Percentiles rank a stretch among this genome's conserved stretches.
Evolutionary conservation across 92 coral and sea anemone genomes (phyloP).

Genomic region (Phymanthus crucifer): DNA sequence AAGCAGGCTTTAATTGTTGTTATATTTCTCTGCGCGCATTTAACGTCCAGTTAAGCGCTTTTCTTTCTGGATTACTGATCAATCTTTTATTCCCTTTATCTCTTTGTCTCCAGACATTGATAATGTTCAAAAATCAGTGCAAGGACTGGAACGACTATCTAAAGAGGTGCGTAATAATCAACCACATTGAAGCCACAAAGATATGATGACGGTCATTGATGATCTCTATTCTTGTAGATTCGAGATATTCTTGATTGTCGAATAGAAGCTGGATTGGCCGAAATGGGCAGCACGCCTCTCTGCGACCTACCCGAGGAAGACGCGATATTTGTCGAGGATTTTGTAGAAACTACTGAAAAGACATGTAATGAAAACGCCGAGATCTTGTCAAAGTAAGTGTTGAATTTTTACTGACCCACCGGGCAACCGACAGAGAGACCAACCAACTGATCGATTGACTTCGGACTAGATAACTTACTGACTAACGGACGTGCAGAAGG

Average conservation of each 20-base stretch:
- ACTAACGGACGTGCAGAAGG: not conserved
- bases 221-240: conserved; percentile 36
- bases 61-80: not conserved
- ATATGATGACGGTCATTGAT: not conserved
- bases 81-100: not conserved
- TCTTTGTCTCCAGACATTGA: conserved; percentile 71
- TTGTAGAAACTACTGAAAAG: conserved; percentile 72
- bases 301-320: conserved; percentile 95
- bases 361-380: conserved; percentile 77
- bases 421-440: too few species aligned
- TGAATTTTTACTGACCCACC: not conserved
- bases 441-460: too few species aligned
- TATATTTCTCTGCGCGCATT: not conserved
- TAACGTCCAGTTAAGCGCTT: too few species aligned
- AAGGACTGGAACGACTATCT: conserved; percentile 79
- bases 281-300: conserved; percentile 77
- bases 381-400: conserved; percentile 35
- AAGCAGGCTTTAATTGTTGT: too few species aligned
- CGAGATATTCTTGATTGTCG: conserved; percentile 96
- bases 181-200: not conserved
- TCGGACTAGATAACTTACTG: not conserved
- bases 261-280: conserved; percentile 79
- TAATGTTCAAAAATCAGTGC: conserved; percentile 79
- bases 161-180: conserved; percentile 71
- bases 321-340: conserved; percentile 89